These are phyloP conservation scores for Dascillus cervinus DNA, from an alignment of 2,888 invertebrate genomes.

Conservation along the genomic window DNA sequence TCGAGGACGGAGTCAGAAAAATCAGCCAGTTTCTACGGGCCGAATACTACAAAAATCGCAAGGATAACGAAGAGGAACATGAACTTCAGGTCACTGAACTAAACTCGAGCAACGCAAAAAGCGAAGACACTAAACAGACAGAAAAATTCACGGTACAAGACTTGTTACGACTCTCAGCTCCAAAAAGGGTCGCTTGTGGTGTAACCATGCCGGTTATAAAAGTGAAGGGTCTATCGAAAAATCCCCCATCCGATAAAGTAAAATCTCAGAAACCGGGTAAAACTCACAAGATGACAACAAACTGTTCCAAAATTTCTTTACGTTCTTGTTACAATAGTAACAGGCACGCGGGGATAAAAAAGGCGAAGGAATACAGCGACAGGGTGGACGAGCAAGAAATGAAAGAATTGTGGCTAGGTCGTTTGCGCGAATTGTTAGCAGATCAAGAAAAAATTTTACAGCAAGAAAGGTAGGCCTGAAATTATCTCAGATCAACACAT, in stretches of 20 bases:
- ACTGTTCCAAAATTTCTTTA: conserved; percentile 37
- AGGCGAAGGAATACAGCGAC: conserved; percentile 26
- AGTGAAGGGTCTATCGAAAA: conserved; percentile 8
- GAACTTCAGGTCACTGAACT: conserved; percentile 3
- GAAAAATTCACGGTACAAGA: conserved; percentile 11
- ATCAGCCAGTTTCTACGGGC: conserved; percentile 31
- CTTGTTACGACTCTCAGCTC: conserved; percentile 9
- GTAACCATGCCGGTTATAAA: conserved; percentile 7
- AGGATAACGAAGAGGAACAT: conserved; percentile 10
- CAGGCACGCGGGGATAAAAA: conserved; percentile 38
- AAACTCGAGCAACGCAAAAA: conserved; percentile 3
- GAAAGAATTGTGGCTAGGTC: conserved; percentile 48
- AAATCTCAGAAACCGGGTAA: no score
- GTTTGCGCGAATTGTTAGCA: conserved; percentile 48
- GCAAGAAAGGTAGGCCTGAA: conserved; percentile 48
- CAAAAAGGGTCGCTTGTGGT: neutral
- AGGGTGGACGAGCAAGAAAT: conserved; percentile 41
- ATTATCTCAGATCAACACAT: conserved; percentile 3
- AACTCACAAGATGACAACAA: conserved; percentile 29
- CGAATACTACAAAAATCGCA: conserved; percentile 24
- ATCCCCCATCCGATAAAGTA: no score
- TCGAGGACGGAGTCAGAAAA: conserved; percentile 45
- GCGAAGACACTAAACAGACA: neutral
- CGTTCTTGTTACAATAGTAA: conserved; percentile 44
- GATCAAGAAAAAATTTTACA: conserved; percentile 52